Conservation (phyloP, 2,113 vertebrate species). For the Mixornis gularis region DNA sequence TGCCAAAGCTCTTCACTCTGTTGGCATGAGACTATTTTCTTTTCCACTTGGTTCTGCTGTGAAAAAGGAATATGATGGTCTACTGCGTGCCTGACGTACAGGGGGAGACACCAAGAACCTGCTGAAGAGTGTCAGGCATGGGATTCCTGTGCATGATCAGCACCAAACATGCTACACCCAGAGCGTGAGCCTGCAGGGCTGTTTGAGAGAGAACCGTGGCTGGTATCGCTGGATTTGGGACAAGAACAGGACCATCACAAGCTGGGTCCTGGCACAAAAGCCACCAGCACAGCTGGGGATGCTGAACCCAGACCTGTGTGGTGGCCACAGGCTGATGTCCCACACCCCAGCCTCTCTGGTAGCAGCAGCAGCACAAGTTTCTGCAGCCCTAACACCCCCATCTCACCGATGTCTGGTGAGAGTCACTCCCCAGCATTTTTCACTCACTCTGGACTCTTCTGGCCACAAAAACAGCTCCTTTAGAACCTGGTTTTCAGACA, state of each 20-base stretch:
- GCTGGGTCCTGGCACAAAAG: background rate
- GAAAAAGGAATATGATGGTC: background rate
- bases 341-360: background rate
- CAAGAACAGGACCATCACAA: background rate
- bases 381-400: background rate
- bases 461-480: background rate
- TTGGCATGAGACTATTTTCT: background rate
- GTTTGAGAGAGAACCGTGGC: accelerated
- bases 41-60: background rate
- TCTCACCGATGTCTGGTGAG: background rate
- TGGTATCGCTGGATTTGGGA: no score
- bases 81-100: background rate
- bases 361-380: background rate
- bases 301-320: background rate
- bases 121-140: background rate
- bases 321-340: background rate
- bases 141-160: background rate
- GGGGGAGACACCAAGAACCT: background rate
- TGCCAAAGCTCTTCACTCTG: background rate
- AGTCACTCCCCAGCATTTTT: background rate
- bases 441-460: background rate
- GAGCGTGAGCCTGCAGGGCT: accelerated
- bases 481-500: background rate
- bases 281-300: background rate
- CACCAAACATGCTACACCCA: accelerated